Base-by-base conservation (phyloP, 2,113 vertebrate species). In the Psittacula cyanocephala region DNA sequence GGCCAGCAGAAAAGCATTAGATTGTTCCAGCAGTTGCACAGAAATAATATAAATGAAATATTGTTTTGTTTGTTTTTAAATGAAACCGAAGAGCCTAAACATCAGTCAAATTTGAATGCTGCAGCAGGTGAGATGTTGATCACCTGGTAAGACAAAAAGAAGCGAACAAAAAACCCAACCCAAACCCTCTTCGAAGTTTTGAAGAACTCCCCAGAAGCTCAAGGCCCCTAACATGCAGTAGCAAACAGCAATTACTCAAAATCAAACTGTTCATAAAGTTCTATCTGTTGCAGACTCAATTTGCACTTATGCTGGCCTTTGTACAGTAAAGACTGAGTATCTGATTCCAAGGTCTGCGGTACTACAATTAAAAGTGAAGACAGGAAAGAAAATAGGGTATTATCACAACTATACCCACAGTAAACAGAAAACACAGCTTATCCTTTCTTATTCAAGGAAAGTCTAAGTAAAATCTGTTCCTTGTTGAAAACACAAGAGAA, bases 301-400 rank as follows among this genome's bases (percentile, higher is more conserved):
- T 0, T 71, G 43, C 27, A 74, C 15, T 70, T 57, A 14, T 7
- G 20, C 10, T 82, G 59, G 17, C 17, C 29, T 59, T 16, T 20
- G 10, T 6, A 7, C 0, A 39, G 27, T 2, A n/a, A 83, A 83
- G 22, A 65, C 9, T 7, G 23, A 88, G 7, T 3, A 12, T 53
- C 83, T 19, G 10, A 59, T 47, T 57, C 18, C 27, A 60, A 68
- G 37, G 9, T 47, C 7, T 83, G 13, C 3, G n/a, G 23, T 9
- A 6, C 11, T 13, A 20, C 10, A 71, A 87, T 15, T 9, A 76
- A n/a, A 78, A 89, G 35, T 11, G n/a, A 76, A 49, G 3, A 5
- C 1, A 50, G 28, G 49, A 8, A 70, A 70, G 13, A n/a, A 78
- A 57, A 62, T 1, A 39, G 20, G 24, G 33, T 60, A 84, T 10